phyloP scores from a whole-genome alignment of 1,140 invertebrate species.

The Caerostris extrusa region DNA sequence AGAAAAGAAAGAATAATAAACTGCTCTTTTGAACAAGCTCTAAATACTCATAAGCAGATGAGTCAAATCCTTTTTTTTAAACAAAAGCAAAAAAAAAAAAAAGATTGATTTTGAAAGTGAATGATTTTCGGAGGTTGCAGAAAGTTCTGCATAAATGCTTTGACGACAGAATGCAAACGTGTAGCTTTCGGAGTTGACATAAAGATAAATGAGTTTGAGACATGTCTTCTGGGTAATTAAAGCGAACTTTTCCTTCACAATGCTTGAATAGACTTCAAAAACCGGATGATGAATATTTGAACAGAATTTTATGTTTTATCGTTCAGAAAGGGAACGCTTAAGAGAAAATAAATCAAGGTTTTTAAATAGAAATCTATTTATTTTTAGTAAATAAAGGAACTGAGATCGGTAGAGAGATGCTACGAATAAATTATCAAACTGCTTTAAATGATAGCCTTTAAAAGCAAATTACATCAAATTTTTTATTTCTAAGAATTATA shows the following conservation, averaged over 20 bases:
- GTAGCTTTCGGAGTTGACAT: constrained; percentile 24
- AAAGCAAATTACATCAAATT: background rate
- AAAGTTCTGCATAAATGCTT: constrained; percentile 14
- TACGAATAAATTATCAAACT: background rate
- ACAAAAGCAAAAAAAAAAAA: no score
- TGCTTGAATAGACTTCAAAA: constrained; percentile 38
- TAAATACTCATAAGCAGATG: background rate
- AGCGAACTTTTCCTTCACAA: background rate
- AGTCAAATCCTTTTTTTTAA: background rate
- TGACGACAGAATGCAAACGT: constrained; percentile 37
- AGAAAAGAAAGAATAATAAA: constrained; percentile 1
- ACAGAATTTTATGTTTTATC: background rate
- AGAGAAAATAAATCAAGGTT: background rate
- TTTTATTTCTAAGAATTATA: background rate
- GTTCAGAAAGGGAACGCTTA: background rate
- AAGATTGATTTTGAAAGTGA: constrained; percentile 8
- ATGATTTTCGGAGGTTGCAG: background rate
- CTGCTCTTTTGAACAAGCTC: background rate
- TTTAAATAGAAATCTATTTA: background rate
- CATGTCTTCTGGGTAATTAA: constrained; percentile 63
- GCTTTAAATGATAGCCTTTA: background rate
- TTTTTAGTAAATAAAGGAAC: background rate
- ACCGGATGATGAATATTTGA: constrained; percentile 46
- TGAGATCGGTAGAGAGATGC: background rate
- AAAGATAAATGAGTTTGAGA: constrained; percentile 37